phyloP scores from a whole-genome alignment of 2,888 invertebrate genomes.

The Chalcis sispes region DNA sequence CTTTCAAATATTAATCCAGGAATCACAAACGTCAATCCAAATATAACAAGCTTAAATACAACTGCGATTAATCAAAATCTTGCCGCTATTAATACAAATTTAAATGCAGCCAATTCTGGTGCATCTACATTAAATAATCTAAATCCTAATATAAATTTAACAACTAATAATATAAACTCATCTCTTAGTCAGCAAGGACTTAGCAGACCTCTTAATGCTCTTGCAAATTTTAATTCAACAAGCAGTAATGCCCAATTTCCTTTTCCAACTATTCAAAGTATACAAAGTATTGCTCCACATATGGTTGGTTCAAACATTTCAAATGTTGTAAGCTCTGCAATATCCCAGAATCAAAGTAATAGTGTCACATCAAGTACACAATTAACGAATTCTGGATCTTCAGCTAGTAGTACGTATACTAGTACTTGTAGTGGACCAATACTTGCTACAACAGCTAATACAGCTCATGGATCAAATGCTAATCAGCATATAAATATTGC shows the following conservation, averaged over 20 bases:
- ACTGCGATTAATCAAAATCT: conserved; percentile 70
- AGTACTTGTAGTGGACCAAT: conserved; percentile 70
- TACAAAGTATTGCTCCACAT: conserved; percentile 73
- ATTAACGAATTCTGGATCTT: conserved; percentile 66
- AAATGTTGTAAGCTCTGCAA: conserved; percentile 67
- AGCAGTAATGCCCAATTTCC: conserved; percentile 72
- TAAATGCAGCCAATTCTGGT: conserved; percentile 67
- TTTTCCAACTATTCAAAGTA: conserved; percentile 74
- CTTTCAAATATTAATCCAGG: conserved; percentile 69
- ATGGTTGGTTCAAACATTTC: conserved; percentile 72
- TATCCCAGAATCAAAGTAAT: conserved; percentile 65
- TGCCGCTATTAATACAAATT: conserved; percentile 68
- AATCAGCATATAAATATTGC: conserved; percentile 68
- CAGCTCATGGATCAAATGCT: conserved; percentile 67
- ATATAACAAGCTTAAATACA: conserved; percentile 68
- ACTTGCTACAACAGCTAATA: conserved; percentile 68
- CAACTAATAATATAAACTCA: conserved; percentile 67
- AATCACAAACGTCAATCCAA: conserved; percentile 70
- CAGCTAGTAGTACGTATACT: conserved; percentile 69
- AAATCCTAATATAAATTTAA: conserved; percentile 66
- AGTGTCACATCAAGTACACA: conserved; percentile 68
- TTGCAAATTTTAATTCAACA: conserved; percentile 66
- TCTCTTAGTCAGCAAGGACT: conserved; percentile 67
- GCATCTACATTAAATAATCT: conserved; percentile 67
- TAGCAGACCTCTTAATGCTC: conserved; percentile 67